A percentile compares a stretch with the other conserved stretches of the same genome.
phyloP scores from a whole-genome alignment of 2,888 invertebrate genomes.

The Neelides folsomi region DNA sequence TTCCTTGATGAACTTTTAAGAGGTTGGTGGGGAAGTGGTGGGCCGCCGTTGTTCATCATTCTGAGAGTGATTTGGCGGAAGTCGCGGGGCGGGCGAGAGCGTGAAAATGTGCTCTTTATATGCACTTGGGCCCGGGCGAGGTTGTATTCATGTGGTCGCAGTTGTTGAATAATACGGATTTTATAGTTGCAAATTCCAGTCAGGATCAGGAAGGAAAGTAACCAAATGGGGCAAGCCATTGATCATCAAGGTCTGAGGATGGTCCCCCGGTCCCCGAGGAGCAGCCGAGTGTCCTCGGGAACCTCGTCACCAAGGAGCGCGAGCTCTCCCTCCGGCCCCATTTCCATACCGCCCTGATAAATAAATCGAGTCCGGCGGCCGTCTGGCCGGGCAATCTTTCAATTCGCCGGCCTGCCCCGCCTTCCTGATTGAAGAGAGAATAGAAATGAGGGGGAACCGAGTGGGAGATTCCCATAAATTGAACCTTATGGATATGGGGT shows the following conservation, averaged over 20 bases:
- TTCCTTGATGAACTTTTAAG: constrained; percentile 25
- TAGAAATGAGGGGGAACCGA: constrained; percentile 24
- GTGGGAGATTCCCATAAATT: constrained; percentile 25
- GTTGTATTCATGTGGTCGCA: constrained; percentile 33
- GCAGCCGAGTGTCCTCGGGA: too few species aligned
- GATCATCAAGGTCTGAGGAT: constrained; percentile 29
- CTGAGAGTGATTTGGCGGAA: constrained; percentile 9
- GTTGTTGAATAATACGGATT: constrained; percentile 34
- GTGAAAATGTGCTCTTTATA: constrained; percentile 34
- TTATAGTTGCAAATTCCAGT: constrained; percentile 35
- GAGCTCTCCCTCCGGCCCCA: constrained; percentile 15
- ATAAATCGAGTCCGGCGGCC: constrained; percentile 17
- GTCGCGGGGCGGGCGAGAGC: constrained; percentile 24
- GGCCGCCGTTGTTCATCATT: constrained; percentile 14
- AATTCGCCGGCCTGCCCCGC: too few species aligned
- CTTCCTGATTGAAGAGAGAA: too few species aligned
- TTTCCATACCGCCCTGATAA: constrained; percentile 29
- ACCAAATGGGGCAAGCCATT: constrained; percentile 34
- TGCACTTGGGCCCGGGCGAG: constrained; percentile 31
- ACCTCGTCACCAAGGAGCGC: too few species aligned
- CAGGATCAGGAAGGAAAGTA: constrained; percentile 33
- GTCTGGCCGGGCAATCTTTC: too few species aligned
- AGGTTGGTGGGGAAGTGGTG: constrained; percentile 15
- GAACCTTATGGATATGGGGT: constrained; percentile 29
- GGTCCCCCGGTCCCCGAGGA: constrained; percentile 21